Evolutionary conservation across 1,140 invertebrate genomes (phyloP).

Genomic region (Drosophila orosa): DNA sequence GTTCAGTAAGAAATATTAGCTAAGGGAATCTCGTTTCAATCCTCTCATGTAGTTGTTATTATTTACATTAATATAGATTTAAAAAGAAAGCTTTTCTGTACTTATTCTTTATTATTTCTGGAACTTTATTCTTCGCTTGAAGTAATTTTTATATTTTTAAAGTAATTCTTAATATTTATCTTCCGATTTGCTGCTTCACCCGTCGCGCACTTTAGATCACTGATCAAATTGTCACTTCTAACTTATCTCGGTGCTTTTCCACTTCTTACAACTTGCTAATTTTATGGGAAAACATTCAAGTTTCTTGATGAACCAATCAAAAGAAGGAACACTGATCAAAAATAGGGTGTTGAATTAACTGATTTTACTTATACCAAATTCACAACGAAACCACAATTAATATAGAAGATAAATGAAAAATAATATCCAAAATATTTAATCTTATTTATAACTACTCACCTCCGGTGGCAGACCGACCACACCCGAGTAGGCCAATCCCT

Average conservation of each 20-base stretch:
- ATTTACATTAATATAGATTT: no score
- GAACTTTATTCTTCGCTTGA: no score
- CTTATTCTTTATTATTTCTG: no score
- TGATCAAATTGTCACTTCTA: conserved; percentile 7
- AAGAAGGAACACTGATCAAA: background rate
- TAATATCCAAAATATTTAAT: background rate
- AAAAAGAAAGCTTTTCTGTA: no score
- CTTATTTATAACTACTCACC: conserved; percentile 37
- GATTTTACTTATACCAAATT: fast-evolving
- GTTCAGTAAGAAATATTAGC: background rate
- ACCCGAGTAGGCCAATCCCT: conserved; percentile 93
- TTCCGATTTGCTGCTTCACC: conserved; percentile 1
- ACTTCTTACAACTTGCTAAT: conserved; percentile 8
- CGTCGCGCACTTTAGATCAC: background rate
- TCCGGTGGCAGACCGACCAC: conserved; percentile 92
- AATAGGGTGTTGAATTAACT: background rate
- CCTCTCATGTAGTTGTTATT: background rate
- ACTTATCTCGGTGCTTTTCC: conserved; percentile 14
- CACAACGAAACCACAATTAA: background rate
- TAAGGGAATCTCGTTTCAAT: background rate
- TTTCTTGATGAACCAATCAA: conserved; percentile 16
- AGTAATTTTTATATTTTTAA: background rate
- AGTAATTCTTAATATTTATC: background rate
- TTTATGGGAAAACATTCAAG: conserved; percentile 11
- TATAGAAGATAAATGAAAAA: background rate